Base-by-base conservation (phyloP, 2,888 invertebrate genomes). In the Mythimna impura region DNA sequence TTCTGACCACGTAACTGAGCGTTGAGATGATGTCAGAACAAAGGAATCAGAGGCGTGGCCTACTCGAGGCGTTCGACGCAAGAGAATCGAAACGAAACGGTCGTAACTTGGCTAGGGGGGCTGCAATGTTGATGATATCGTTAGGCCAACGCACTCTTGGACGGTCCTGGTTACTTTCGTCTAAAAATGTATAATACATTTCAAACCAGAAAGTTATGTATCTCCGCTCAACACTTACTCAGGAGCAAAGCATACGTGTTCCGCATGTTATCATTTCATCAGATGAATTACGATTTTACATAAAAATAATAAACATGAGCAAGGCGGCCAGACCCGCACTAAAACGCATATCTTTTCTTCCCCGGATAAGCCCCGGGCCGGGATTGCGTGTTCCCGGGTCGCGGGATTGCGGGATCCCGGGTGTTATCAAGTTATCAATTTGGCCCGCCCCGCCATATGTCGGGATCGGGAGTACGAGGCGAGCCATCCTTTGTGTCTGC, bases 361-460 rank as follows among this genome's bases (percentile, higher is more conserved):
- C 71, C 82, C 78, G 82, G 82, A 88, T 90, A 89, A 91, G 86
- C 89, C 86, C 76, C 84, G 88, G 86, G 85, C 84, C 87, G 88
- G 89, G 91, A 85, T 87, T 84, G 87, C 78, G 83, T 84, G 83
- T 70, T 85, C 83, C 81, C 82, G 84, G 83, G 84, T 79, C 83
- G 78, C 85, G 84, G 83, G 89, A 88, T 89, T 87, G 86, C 78
- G 83, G 87, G 84, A 84, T 80, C 82, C 76, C 76, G 89, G 86
- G 86, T 89, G 93, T 94, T 94, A 94, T 94, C 93, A 93, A 93
- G 93, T 94, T 95, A 95, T 94, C 95, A 94, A 94, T 94, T 93
- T 92, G 88, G 89, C 89, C 84, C 89, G 89, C 83, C 83, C 85
- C 63, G 76, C 78, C 83, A 83, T 86, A 86, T 84, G 86, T 86